Evolutionary conservation across 2,113 vertebrate genomes (phyloP), one percentile per base, ranked within the genome.

Genomic region (Nannospalax galili): DNA sequence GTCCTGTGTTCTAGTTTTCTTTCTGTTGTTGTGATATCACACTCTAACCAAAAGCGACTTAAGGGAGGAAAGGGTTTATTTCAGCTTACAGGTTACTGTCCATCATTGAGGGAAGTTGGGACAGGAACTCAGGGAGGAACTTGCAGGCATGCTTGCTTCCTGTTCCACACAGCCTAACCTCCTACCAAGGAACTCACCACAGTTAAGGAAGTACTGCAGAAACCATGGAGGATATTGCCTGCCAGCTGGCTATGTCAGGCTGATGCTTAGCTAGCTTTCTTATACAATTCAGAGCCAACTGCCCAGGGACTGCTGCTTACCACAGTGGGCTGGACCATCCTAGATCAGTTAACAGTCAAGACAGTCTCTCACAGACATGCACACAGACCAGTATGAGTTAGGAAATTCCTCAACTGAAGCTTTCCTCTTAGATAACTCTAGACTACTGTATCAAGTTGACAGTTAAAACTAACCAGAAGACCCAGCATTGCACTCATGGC

Each of bases 401-500:
- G 70, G 8, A 5, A 28, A 26, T 81, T 62, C 2, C n/a, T 40
- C 22, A 30, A 62, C 1, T 62, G n/a, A 40, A 28, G 56, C 56
- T 37, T 10, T 12, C 48, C 32, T 78, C 52, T 80, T 11, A 60
- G 56, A 40, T 7, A 1, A 40, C 16, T 62, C n/a, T 30, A 40
- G 56, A 56, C 24, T 56, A 58, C 24, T 40, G 22, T 16, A 24
- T 28, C 56, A 62, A 62, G n/a, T 28, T 37, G n/a, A 15, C 22
- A 20, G 60, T 64, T 42, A 42, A 64, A 42, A 24, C 37, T 32
- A 19, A 42, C 7, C 26, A 64, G 79, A 24, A 40, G 24, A 28
- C 8, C 60, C 11, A 35, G 15, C 2, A 0, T 22, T 74, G 58
- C 48, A 82, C 24, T 15, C 4, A 0, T 8, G 58, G 45, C 12